Evolutionary conservation across 2,797 vertebrate species (phyloP).

Genomic region (Gobionotothen gibberifrons): DNA sequence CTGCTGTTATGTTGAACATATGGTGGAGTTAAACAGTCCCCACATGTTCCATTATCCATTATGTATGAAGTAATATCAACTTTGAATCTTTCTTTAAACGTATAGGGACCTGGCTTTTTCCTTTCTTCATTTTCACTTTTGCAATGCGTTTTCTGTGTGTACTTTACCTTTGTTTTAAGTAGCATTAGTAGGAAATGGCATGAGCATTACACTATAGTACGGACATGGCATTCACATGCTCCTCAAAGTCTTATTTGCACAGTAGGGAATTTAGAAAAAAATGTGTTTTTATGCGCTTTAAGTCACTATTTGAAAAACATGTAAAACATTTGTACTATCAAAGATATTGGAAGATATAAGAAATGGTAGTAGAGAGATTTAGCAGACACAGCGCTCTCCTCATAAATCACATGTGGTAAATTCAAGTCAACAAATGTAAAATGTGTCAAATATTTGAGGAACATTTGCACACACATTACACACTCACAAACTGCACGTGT

Average conservation of each 20-base stretch:
- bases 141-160: neutral
- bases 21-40: conserved; percentile 44
- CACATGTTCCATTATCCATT: conserved; percentile 39
- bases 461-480: conserved; percentile 26
- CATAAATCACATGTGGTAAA: neutral
- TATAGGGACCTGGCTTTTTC: neutral
- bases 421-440: conserved; percentile 16
- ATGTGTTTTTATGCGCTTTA: no score
- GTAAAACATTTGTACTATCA: neutral
- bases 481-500: conserved; percentile 7
- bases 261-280: no score
- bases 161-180: neutral
- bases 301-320: no score
- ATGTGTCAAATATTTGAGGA: conserved; percentile 21
- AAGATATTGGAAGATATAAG: neutral
- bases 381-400: neutral
- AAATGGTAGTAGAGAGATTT: neutral
- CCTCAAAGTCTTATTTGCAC: no score
- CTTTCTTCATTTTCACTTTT: neutral
- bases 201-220: neutral
- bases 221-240: neutral
- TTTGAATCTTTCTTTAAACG: conserved; percentile 19
- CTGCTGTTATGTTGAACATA: conserved; percentile 38
- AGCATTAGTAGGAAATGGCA: neutral
- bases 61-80: conserved; percentile 25